Conservation (phyloP, 2,888 invertebrate genomes). For the Melipona bicolor region DNA sequence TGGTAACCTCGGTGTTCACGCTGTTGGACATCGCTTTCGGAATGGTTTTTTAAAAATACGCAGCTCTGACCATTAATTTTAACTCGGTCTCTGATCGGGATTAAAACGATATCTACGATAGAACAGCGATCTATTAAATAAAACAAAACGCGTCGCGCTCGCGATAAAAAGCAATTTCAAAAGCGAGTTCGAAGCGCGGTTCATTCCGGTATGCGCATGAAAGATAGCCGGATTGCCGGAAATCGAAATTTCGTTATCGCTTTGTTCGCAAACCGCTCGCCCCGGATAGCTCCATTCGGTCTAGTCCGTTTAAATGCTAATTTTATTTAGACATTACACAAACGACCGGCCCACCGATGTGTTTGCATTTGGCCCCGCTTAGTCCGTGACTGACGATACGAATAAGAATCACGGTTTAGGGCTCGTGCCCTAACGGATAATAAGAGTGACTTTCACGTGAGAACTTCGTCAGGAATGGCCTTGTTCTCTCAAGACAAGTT, state of each 20-base stretch:
- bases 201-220: conserved; percentile 31
- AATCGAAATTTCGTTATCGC: conserved; percentile 63
- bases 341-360: conserved; percentile 14
- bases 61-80: not conserved
- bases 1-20: not conserved
- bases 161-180: conserved; percentile 40
- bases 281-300: conserved; percentile 59
- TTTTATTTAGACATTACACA: conserved; percentile 70
- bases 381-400: conserved; percentile 27
- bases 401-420: conserved; percentile 21
- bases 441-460: not conserved
- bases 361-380: conserved; percentile 27
- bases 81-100: not conserved
- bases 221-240: conserved; percentile 38
- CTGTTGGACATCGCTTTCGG: not conserved
- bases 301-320: conserved; percentile 74
- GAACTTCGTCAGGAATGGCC: not conserved
- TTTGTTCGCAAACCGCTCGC: conserved; percentile 40
- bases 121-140: conserved; percentile 27
- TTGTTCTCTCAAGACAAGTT: not conserved
- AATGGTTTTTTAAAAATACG: not conserved
- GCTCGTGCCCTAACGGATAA: not conserved
- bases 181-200: conserved; percentile 19
- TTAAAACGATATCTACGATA: conserved; percentile 26
- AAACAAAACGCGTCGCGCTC: conserved; percentile 19